Evolutionary conservation across 92 coral and sea anemone genomes (phyloP).

Genomic region (Meandrina meandrites): DNA sequence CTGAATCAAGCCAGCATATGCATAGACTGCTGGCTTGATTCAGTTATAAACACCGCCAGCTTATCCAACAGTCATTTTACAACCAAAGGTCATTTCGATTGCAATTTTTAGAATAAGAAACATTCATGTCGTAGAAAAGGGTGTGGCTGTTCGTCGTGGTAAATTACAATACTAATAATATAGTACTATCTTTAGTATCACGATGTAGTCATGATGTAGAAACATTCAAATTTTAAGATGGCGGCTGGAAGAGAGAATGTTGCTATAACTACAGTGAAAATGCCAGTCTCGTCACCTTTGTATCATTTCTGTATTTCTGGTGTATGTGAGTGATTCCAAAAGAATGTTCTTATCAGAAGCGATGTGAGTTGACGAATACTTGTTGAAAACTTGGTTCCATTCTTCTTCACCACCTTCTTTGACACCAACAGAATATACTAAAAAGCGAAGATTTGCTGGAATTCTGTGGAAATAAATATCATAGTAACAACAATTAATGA

Average conservation of each 20-base stretch:
- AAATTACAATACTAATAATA: too few species aligned
- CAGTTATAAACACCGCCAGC: background rate
- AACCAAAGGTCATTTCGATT: too few species aligned
- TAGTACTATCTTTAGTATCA: too few species aligned
- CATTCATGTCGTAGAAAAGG: too few species aligned
- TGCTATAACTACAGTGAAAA: background rate
- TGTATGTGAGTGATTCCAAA: constrained; percentile 65
- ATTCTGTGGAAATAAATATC: constrained; percentile 44
- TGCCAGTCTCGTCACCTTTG: constrained; percentile 47
- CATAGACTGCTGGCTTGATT: too few species aligned
- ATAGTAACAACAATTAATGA: too few species aligned
- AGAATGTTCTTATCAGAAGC: constrained; percentile 82
- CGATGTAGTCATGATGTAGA: too few species aligned
- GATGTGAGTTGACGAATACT: constrained; percentile 58
- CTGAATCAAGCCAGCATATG: too few species aligned
- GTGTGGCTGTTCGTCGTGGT: too few species aligned
- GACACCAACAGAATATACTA: constrained; percentile 78
- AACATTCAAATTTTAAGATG: too few species aligned
- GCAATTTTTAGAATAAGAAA: background rate
- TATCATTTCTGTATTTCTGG: constrained; percentile 48
- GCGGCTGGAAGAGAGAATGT: background rate
- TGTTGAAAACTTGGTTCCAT: constrained; percentile 59
- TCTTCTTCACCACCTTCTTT: constrained; percentile 65
- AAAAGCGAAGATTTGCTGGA: constrained; percentile 73
- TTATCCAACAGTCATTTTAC: background rate